These are phyloP conservation scores for Drosophila ezoana DNA, from an alignment of 2,888 invertebrate species.

Conservation along the genomic window DNA sequence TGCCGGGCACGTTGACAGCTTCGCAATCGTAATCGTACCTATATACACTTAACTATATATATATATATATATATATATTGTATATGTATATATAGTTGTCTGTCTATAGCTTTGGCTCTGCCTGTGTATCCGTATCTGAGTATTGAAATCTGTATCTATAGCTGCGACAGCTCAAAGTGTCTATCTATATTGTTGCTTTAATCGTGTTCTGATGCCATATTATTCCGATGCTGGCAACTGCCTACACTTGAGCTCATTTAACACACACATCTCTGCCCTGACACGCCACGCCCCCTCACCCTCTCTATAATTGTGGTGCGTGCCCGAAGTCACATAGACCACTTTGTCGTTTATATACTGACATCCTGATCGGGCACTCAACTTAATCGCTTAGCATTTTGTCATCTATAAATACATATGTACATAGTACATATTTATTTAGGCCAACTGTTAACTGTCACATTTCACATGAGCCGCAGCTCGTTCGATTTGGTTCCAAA, in stretches of 20 bases:
- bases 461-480: not conserved
- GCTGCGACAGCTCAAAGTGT: constrained; percentile 14
- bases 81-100: not conserved
- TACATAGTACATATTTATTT: constrained; percentile 28
- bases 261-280: constrained; percentile 1
- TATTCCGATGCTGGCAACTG: constrained; percentile 5
- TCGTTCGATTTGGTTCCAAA: too few relatives aligned
- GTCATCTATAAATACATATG: constrained; percentile 10
- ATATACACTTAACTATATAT: not conserved
- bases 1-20: constrained; percentile 66
- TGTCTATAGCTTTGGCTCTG: too few relatives aligned
- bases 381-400: constrained; percentile 37
- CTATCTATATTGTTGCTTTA: constrained; percentile 30
- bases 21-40: constrained; percentile 12
- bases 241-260: constrained; percentile 12
- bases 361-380: constrained; percentile 38
- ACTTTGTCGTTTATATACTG: constrained; percentile 28
- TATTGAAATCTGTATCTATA: constrained; percentile 48
- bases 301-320: constrained; percentile 36
- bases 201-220: constrained; percentile 19
- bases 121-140: constrained; percentile 28
- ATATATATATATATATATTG: not conserved
- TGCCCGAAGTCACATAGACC: constrained; percentile 59
- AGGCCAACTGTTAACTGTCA: constrained; percentile 35
- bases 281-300: not conserved